Conservation (phyloP, 1,140 invertebrate genomes). For the Drosophila willistoni region DNA sequence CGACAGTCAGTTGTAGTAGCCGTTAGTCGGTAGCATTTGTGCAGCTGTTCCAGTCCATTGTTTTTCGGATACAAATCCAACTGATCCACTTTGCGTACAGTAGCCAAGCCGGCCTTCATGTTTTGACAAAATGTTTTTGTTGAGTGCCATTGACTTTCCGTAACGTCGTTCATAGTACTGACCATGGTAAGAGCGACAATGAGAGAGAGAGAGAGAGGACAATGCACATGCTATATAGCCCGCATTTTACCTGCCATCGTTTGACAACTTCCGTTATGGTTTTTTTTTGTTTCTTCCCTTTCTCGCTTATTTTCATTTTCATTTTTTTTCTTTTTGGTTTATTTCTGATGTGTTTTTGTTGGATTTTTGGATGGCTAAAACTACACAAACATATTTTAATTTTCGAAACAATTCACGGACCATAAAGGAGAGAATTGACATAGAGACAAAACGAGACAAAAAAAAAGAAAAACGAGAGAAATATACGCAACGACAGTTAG, state of each 20-base stretch:
- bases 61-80: conserved; percentile 59
- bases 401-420: conserved; percentile 71
- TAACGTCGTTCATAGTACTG: conserved; percentile 9
- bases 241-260: conserved; percentile 41
- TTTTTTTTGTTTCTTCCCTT: conserved; percentile 1
- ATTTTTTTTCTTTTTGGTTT: conserved; percentile 38
- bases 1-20: conserved; percentile 5
- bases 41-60: conserved; percentile 52
- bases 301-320: conserved; percentile 30
- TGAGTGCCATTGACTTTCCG: conserved; percentile 76
- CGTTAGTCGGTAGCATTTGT: conserved; percentile 29
- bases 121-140: conserved; percentile 80
- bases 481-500: conserved; percentile 67
- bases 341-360: conserved; percentile 1
- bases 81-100: conserved; percentile 79
- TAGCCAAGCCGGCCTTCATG: conserved; percentile 70
- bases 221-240: conserved; percentile 18
- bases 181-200: conserved; percentile 12
- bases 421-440: conserved; percentile 50
- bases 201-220: too few relatives aligned
- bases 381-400: conserved; percentile 73
- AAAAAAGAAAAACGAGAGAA: conserved; percentile 37
- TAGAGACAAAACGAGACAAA: conserved; percentile 6
- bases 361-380: conserved; percentile 32
- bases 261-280: conserved; percentile 42